phyloP scores from a whole-genome alignment of 1,140 invertebrate species.

The Hyles vespertilio region DNA sequence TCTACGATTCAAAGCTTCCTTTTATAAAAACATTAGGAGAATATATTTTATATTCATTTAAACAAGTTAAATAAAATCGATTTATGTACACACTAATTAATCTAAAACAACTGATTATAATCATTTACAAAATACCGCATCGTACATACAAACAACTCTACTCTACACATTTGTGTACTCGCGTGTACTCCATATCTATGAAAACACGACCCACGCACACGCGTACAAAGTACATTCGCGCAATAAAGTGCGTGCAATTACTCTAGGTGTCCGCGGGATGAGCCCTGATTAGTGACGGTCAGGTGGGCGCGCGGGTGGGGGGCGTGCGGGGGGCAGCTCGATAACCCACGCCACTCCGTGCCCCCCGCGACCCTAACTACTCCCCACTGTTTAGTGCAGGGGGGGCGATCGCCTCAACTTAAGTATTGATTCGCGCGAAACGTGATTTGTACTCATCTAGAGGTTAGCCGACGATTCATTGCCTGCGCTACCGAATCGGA shows the following conservation, averaged over 20 bases:
- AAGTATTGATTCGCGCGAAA: constrained; percentile 75
- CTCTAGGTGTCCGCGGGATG: constrained; percentile 68
- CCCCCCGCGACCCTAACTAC: constrained; percentile 41
- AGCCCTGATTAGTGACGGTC: constrained; percentile 72
- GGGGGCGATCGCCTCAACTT: constrained; percentile 69
- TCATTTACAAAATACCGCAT: too few relatives aligned
- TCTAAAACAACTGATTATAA: too few relatives aligned
- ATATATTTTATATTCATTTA: too few relatives aligned
- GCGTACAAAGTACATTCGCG: constrained; percentile 25
- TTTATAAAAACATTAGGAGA: too few relatives aligned
- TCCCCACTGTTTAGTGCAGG: constrained; percentile 62
- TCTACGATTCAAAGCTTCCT: too few relatives aligned
- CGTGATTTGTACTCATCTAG: constrained; percentile 74
- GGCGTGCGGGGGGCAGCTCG: constrained; percentile 24
- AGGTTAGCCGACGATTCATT: constrained; percentile 39
- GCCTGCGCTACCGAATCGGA: constrained; percentile 11
- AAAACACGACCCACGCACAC: too few relatives aligned
- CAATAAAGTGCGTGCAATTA: constrained; percentile 57
- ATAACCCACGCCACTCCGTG: constrained; percentile 36
- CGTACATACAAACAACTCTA: too few relatives aligned
- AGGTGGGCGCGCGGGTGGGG: constrained; percentile 47
- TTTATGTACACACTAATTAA: too few relatives aligned
- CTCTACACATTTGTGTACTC: too few relatives aligned
- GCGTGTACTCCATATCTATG: too few relatives aligned
- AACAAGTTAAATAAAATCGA: too few relatives aligned